These are phyloP conservation scores for Siderastrea siderea DNA, from an alignment of 92 coral and sea anemone genomes.

Conservation along the genomic window DNA sequence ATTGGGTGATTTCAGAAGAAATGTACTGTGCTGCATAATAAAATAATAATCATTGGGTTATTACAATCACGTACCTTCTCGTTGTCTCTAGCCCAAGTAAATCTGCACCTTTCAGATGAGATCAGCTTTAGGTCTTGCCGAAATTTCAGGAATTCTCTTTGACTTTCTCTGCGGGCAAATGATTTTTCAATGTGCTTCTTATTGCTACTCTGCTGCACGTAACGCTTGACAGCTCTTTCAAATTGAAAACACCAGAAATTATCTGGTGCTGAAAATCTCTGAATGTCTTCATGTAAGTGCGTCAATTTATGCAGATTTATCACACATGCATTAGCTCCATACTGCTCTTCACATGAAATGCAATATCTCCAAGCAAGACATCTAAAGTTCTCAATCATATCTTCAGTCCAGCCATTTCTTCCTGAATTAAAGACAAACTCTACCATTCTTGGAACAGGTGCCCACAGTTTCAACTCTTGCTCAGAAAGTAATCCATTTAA, in stretches of 20 bases:
- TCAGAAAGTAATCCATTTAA: slow-evolving; percentile 39
- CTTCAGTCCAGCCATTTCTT: slow-evolving; percentile 67
- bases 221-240: slow-evolving; percentile 74
- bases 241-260: slow-evolving; percentile 74
- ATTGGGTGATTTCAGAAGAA: not conserved
- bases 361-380: slow-evolving; percentile 64
- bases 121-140: slow-evolving; percentile 34
- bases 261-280: slow-evolving; percentile 73
- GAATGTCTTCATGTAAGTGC: slow-evolving; percentile 68
- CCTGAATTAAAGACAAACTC: slow-evolving; percentile 62
- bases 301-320: slow-evolving; percentile 66
- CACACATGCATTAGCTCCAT: slow-evolving; percentile 66
- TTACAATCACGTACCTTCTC: slow-evolving; percentile 16
- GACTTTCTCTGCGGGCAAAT: slow-evolving; percentile 69
- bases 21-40: too few relatives aligned
- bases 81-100: too few relatives aligned
- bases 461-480: slow-evolving; percentile 57
- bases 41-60: not conserved
- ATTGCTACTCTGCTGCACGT: slow-evolving; percentile 67
- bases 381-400: slow-evolving; percentile 63
- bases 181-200: slow-evolving; percentile 65
- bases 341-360: slow-evolving; percentile 58
- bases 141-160: slow-evolving; percentile 70
- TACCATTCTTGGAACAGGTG: slow-evolving; percentile 72
- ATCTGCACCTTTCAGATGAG: too few relatives aligned